Evolutionary conservation across 2,888 invertebrate genomes (phyloP).

Genomic region (Rotaria socialis): DNA sequence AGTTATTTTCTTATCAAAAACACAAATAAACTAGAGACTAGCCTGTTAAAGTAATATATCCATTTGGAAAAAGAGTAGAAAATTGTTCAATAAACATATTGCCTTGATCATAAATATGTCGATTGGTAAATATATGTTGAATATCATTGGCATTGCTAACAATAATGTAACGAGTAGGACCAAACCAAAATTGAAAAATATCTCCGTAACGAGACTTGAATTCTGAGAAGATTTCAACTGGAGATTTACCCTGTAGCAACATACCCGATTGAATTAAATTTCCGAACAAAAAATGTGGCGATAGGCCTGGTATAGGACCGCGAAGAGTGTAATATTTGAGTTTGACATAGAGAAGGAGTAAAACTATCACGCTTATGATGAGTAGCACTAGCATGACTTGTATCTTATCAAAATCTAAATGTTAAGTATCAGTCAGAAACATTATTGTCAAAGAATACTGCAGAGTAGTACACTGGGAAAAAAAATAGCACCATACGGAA

Average conservation of each 20-base stretch:
- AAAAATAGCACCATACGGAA: too few species aligned
- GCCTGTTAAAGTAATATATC: background rate
- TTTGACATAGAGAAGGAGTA: too few species aligned
- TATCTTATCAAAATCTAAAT: too few species aligned
- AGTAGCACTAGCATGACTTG: too few species aligned
- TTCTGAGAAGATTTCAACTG: background rate
- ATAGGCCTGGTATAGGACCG: too few species aligned
- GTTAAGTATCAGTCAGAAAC: too few species aligned
- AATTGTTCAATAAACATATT: background rate
- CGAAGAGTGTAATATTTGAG: too few species aligned
- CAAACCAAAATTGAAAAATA: background rate
- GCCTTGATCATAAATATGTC: constrained; percentile 30
- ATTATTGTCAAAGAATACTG: too few species aligned
- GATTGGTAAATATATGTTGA: background rate
- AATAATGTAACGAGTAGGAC: background rate
- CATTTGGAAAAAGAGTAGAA: background rate
- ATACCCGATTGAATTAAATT: background rate
- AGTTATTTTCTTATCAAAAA: too few species aligned
- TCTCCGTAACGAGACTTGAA: background rate
- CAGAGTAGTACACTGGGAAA: too few species aligned
- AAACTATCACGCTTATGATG: too few species aligned
- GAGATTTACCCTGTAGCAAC: background rate
- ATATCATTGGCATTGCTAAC: background rate
- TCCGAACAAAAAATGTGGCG: too few species aligned
- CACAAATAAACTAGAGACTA: background rate